Base-by-base conservation (phyloP, 2,113 vertebrate species). In the Poecilia latipinna region DNA sequence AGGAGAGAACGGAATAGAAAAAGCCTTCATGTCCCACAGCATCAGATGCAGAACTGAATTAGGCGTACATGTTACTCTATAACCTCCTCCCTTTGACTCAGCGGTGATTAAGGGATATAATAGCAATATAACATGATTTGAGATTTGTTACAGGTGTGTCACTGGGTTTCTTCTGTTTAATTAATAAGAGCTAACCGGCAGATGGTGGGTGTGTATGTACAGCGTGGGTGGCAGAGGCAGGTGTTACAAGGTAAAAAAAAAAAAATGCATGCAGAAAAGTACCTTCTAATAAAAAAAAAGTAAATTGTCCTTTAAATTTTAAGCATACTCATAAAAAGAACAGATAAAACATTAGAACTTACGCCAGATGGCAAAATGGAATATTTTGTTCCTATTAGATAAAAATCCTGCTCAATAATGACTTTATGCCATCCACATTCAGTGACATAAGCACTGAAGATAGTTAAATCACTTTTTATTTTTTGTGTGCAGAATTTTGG, bases 141-240 rank as follows among this genome's bases (percentile, higher is more conserved):
- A 63, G 32, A 77, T 70, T 77, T 74, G 68, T 74, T 44, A 63
- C 33, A 51, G 42, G 74, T 72, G 15, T 65, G 72, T 78, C 26
- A 15, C 31, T 78, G 61, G 54, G 70, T 78, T 31, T 35, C 69
- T 67, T 26, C 48, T 51, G 51, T 76, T 68, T 69, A 51, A 75
- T 70, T 79, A 77, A 85, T 79, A 67, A 86, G 74, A 77, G 65
- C 57, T 73, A 77, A 87, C 78, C 60, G 78, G 67, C 86, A 88
- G 74, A 84, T 75, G 80, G 78, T 68, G 26, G 51, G 62, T 17
- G 48, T 12, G 70, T 74, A 67, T 42, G 48, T 72, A 24, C 48
- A 65, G 68, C 48, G 48, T 3, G 54, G 68, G 65, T 65, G 74
- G 31, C 61, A 61, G 44, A 3, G 37, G 70, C 75, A 85, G 75